phyloP scores from a whole-genome alignment of 1,140 invertebrate species.

The Drosophila saltans region DNA sequence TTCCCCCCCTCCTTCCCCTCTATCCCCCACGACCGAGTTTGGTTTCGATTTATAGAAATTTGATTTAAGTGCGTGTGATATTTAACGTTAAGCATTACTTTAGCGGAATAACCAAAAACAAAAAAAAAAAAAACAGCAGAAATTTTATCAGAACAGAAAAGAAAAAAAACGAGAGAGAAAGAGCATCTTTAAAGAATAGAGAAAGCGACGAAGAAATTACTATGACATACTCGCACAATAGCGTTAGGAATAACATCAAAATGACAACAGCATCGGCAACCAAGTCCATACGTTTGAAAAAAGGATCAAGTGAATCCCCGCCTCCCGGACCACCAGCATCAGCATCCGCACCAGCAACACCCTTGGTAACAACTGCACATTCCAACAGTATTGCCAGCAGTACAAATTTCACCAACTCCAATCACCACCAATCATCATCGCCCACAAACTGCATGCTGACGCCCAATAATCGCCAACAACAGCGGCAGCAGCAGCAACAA shows the following conservation, averaged over 20 bases:
- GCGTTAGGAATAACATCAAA: constrained; percentile 82
- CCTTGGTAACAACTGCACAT: constrained; percentile 81
- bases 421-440: constrained; percentile 58
- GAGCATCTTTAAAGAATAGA: constrained; percentile 25
- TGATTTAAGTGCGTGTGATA: constrained; percentile 83
- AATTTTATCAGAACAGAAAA: constrained; percentile 58
- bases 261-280: constrained; percentile 82
- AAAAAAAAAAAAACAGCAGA: constrained; percentile 74
- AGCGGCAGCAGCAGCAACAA: constrained; percentile 54
- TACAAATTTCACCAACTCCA: constrained; percentile 73
- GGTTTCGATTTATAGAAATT: constrained; percentile 78
- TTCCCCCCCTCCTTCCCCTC: background rate
- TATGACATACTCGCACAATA: constrained; percentile 83
- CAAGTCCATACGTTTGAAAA: constrained; percentile 80
- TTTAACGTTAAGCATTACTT: constrained; percentile 83
- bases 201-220: constrained; percentile 71
- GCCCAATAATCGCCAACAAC: constrained; percentile 44
- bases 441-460: constrained; percentile 47
- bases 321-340: constrained; percentile 51
- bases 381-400: constrained; percentile 83
- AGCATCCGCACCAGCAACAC: constrained; percentile 55
- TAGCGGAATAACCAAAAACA: constrained; percentile 78
- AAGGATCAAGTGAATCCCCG: constrained; percentile 55
- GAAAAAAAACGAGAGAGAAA: constrained; percentile 23
- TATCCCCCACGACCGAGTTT: constrained; percentile 45